Conservation (phyloP, 2,888 invertebrate genomes). For the Eurytoma adleriae region DNA sequence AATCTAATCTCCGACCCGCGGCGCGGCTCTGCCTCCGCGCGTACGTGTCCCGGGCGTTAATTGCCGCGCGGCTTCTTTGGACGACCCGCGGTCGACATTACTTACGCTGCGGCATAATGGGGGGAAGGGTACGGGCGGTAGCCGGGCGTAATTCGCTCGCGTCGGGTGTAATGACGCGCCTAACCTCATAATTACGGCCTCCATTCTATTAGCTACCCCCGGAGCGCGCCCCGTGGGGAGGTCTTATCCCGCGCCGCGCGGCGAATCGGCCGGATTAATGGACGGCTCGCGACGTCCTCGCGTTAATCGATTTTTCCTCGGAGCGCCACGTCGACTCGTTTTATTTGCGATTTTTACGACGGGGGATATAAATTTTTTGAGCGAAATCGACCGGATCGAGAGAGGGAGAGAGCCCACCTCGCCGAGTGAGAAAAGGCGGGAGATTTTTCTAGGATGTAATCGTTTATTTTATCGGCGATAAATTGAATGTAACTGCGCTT, state of each 20-base stretch:
- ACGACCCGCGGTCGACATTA: slow-evolving; percentile 34
- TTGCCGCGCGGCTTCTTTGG: background rate
- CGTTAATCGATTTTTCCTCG: background rate
- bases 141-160: slow-evolving; percentile 13
- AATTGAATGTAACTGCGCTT: slow-evolving; percentile 5
- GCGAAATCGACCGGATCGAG: background rate
- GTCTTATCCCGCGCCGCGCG: background rate
- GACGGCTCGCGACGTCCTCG: background rate
- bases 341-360: too few relatives aligned
- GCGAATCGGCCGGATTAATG: background rate
- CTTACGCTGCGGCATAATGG: slow-evolving; percentile 27
- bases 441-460: background rate
- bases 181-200: slow-evolving; percentile 69
- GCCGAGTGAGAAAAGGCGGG: background rate
- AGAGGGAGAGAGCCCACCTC: background rate
- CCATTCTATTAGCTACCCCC: slow-evolving; percentile 65
- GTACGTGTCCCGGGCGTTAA: slow-evolving; percentile 13
- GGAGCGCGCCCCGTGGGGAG: background rate
- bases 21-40: background rate
- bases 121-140: slow-evolving; percentile 18
- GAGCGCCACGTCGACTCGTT: too few relatives aligned
- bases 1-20: slow-evolving; percentile 32
- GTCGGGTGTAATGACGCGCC: slow-evolving; percentile 45
- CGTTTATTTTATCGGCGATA: slow-evolving; percentile 18
- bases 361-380: too few relatives aligned